Percentiles rank a stretch among this genome's conserved stretches.
Evolutionary conservation across 2,888 invertebrate species (phyloP).

Genomic region (Parnassius glacialis): DNA sequence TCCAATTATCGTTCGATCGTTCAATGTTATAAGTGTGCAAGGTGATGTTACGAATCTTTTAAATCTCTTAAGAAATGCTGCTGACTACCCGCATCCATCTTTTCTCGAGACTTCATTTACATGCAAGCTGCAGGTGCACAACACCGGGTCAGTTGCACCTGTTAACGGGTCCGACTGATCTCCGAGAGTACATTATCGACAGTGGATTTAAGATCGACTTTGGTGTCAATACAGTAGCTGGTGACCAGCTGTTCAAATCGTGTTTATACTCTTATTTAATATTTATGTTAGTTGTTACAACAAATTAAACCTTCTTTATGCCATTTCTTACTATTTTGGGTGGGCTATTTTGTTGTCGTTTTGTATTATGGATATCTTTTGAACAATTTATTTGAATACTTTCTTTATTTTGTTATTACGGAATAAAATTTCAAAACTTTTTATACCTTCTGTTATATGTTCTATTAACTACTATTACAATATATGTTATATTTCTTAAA

Average conservation of each 20-base stretch:
- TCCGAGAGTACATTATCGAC: conserved; percentile 1
- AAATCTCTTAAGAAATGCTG: too few relatives aligned
- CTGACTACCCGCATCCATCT: conserved; percentile 8
- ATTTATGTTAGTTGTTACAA: not conserved
- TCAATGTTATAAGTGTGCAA: too few relatives aligned
- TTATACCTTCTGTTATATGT: too few relatives aligned
- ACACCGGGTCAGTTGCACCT: conserved; percentile 9
- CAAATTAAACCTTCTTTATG: not conserved
- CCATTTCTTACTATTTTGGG: not conserved
- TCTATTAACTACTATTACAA: too few relatives aligned
- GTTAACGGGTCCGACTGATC: conserved; percentile 17
- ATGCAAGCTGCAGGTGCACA: conserved; percentile 6
- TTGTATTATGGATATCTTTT: too few relatives aligned
- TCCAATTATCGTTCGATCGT: too few relatives aligned
- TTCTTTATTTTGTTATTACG: too few relatives aligned
- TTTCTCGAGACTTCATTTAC: not conserved
- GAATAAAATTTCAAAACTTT: too few relatives aligned
- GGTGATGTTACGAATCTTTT: too few relatives aligned
- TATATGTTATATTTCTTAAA: too few relatives aligned
- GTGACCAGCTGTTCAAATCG: not conserved
- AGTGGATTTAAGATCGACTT: not conserved
- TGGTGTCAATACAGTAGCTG: not conserved
- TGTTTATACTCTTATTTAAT: not conserved
- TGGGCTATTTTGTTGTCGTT: too few relatives aligned
- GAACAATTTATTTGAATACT: too few relatives aligned